Evolutionary conservation across 2,888 invertebrate genomes (phyloP), one percentile per base, ranked within the genome.

Genomic region (Epinotia demarniana): DNA sequence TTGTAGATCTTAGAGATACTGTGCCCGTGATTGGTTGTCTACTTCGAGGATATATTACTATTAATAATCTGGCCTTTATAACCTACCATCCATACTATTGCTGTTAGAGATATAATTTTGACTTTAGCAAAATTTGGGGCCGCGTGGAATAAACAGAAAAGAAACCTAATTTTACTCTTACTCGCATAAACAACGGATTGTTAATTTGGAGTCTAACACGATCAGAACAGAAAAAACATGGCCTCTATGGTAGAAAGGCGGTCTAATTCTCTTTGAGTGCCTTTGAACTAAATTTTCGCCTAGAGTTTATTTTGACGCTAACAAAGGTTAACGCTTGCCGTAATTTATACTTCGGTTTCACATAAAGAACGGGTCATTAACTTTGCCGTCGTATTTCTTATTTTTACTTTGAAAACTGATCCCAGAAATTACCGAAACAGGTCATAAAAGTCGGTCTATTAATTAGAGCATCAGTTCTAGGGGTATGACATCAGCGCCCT

Each of bases 401-500:
- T 90, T 90, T 91, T 91, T 89, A n/a, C 90, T 90, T 89, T 88
- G 88, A 90, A 92, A 88, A 83, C 77, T 82, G 80, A 81, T 81
- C 81, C 80, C 80, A 83, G 83, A 84, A 81, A 84, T 84, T 82
- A 84, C 84, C 82, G 83, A 85, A 85, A 86, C 86, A 78, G 80
- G 80, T 85, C 87, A 85, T 92, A 89, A 91, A 90, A 86, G 86
- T 86, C 84, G 82, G 78, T 87, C 90, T 90, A 91, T 89, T 92
- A 92, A 92, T 91, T 92, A 91, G 85, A 78, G 84, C 80, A 81
- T 81, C 80, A 79, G 83, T 83, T 81, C 82, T 82, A 53, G 81
- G 78, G 77, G 83, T 78, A 87, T 94, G 93, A 93, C 92, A 92
- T 93, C 93, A 94, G 87, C 82, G 83, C 85, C 84, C 84, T 86